These are phyloP conservation scores for Aphelenchoides bicaudatus DNA, from an alignment of 2,888 invertebrate species.

Conservation along the genomic window DNA sequence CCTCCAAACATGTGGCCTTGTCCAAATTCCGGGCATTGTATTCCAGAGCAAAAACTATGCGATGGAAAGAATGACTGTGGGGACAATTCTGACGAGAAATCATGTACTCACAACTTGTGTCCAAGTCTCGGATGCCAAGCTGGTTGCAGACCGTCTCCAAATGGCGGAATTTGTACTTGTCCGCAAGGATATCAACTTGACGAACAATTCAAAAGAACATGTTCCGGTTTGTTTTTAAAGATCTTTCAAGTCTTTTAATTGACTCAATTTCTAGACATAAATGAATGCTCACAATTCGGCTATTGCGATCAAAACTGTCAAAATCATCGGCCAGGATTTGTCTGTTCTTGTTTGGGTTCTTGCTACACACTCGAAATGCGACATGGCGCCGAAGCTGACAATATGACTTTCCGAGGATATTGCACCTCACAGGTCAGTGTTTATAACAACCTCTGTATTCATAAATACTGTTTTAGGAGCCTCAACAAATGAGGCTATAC, in stretches of 20 bases:
- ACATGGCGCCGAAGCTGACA: slow-evolving; percentile 39
- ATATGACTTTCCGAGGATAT: slow-evolving; percentile 53
- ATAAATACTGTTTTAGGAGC: too few relatives aligned
- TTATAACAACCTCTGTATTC: too few relatives aligned
- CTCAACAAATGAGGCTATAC: slow-evolving; percentile 57
- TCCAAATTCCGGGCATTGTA: slow-evolving; percentile 76
- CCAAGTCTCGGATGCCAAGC: slow-evolving; percentile 81
- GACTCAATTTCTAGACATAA: slow-evolving; percentile 71
- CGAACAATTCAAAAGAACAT: slow-evolving; percentile 75
- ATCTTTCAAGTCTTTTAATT: not conserved
- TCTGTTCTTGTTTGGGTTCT: slow-evolving; percentile 54
- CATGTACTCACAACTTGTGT: slow-evolving; percentile 72
- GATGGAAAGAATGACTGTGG: slow-evolving; percentile 94
- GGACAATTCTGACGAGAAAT: slow-evolving; percentile 82
- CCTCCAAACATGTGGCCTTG: slow-evolving; percentile 57
- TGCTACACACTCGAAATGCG: slow-evolving; percentile 52
- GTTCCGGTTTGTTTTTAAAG: slow-evolving; percentile 68
- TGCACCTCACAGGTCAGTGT: slow-evolving; percentile 55
- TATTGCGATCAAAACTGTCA: slow-evolving; percentile 86
- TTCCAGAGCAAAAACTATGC: slow-evolving; percentile 87
- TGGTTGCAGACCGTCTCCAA: slow-evolving; percentile 74
- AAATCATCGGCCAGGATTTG: slow-evolving; percentile 77
- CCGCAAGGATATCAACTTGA: slow-evolving; percentile 78
- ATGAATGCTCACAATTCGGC: slow-evolving; percentile 70
- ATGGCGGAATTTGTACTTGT: slow-evolving; percentile 73